Evolutionary conservation across 2,797 vertebrate species (phyloP).

Genomic region (Parauchenoglanis ngamensis): DNA sequence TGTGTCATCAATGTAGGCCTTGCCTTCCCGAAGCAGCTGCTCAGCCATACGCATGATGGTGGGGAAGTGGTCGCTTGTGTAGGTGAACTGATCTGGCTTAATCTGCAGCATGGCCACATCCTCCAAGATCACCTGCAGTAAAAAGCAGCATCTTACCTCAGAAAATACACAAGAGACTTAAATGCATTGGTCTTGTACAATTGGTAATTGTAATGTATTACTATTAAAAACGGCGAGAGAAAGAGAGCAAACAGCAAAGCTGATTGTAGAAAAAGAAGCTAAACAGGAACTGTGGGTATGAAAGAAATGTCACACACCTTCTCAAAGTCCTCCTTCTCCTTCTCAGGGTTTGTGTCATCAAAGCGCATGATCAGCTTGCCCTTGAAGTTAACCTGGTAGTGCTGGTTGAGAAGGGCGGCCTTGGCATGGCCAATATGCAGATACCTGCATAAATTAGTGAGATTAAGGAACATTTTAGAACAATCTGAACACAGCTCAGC

Average conservation of each 20-base stretch:
- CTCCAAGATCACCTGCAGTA: slow-evolving; percentile 91
- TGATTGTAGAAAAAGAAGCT: neutral
- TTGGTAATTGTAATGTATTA: too few relatives aligned
- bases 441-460: slow-evolving; percentile 75
- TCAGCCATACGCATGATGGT: slow-evolving; percentile 85
- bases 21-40: slow-evolving; percentile 88
- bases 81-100: slow-evolving; percentile 95
- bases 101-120: slow-evolving; percentile 96
- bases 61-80: slow-evolving; percentile 95
- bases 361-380: slow-evolving; percentile 99
- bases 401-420: slow-evolving; percentile 96
- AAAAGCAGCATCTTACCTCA: neutral
- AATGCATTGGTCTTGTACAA: neutral
- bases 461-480: neutral
- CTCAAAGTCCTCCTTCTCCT: slow-evolving; percentile 99
- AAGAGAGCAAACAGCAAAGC: neutral
- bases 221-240: neutral
- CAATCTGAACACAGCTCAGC: neutral
- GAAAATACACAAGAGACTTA: neutral
- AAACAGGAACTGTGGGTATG: neutral
- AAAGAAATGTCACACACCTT: slow-evolving; percentile 76
- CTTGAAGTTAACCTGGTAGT: slow-evolving; percentile 97
- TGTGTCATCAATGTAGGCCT: slow-evolving; percentile 93
- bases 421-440: slow-evolving; percentile 98
- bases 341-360: slow-evolving; percentile 98